Base-by-base conservation (phyloP, 1,140 invertebrate genomes). In the Wiebesia pumilae region DNA sequence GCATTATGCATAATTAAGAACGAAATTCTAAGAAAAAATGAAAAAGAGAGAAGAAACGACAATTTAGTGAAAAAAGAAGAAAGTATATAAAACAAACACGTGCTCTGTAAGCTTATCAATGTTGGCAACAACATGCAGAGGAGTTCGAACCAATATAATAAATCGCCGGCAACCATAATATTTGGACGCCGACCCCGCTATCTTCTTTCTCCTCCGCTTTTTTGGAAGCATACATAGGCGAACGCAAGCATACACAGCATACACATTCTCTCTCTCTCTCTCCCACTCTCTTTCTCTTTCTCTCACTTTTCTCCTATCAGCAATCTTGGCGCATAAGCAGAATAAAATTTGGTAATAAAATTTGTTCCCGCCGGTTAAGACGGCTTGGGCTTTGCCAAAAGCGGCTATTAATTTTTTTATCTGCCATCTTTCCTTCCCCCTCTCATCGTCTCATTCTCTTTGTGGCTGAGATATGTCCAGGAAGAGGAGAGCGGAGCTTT, bases 331-430 rank as follows among this genome's bases (percentile, higher is more conserved):
- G 89, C 82, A 85, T 87, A 87, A 89, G 89, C 87, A 89, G 88
- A 92, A 92, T 91, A 94, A 94, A 94, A 94, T 94, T 93, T 91
- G 91, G 91, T 93, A 94, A 93, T 94, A 94, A 94, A 94, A 94
- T 94, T 93, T 93, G 91, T 93, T 93, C 92, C 92, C 91, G 92
- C 90, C 93, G 92, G 92, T 93, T 92, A 92, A 90, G 89, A 86
- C 51, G 30, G 79, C 38, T 88, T 85, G 90, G 88, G 87, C 86
- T 67, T 89, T 91, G 92, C 93, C 93, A 93, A 93, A 93, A 93
- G 91, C 91, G 90, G 88, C 92, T 93, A 93, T 93, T 94, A 93
- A 94, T 93, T 93, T 92, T 86, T 93, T 93, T 94, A 93, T 93
- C 93, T 91, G 78, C 38, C 85, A 93, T 93, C 91, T 92, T 81